phyloP scores from a whole-genome alignment of 2,113 vertebrate genomes.

The Xiphophorus maculatus region DNA sequence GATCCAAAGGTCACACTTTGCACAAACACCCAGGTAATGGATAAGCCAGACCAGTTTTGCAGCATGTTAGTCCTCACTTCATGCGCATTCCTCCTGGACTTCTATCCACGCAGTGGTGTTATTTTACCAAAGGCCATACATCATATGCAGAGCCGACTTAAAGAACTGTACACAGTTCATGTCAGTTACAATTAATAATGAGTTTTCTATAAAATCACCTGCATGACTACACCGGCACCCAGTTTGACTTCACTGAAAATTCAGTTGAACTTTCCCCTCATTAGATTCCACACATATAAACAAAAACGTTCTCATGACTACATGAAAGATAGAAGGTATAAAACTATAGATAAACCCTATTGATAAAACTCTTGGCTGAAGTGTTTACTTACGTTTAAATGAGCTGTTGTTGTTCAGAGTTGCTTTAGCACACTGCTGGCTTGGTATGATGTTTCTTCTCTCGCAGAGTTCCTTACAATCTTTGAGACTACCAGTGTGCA shows the following conservation, averaged over 20 bases:
- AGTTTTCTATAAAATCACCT: not conserved
- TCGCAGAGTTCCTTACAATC: conserved; percentile 57
- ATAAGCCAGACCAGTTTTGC: not conserved
- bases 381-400: conserved; percentile 56
- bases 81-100: not conserved
- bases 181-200: too few species aligned
- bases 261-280: not conserved
- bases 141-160: not conserved
- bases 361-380: not conserved
- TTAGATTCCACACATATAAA: not conserved
- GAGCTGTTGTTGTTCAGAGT: conserved; percentile 32
- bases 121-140: not conserved
- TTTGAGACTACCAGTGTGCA: conserved; percentile 55
- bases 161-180: not conserved
- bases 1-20: conserved; percentile 15
- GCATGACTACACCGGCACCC: not conserved
- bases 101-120: not conserved
- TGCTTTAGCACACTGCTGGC: conserved; percentile 30
- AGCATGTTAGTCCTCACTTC: not conserved
- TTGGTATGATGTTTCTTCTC: conserved; percentile 54
- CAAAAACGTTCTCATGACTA: not conserved
- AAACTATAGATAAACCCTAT: not conserved
- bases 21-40: not conserved
- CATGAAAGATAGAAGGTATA: not conserved
- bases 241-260: not conserved